Evolutionary conservation across 2,113 vertebrate species (phyloP), one percentile per base, ranked within the genome.

Genomic region (Gallinago undulata): DNA sequence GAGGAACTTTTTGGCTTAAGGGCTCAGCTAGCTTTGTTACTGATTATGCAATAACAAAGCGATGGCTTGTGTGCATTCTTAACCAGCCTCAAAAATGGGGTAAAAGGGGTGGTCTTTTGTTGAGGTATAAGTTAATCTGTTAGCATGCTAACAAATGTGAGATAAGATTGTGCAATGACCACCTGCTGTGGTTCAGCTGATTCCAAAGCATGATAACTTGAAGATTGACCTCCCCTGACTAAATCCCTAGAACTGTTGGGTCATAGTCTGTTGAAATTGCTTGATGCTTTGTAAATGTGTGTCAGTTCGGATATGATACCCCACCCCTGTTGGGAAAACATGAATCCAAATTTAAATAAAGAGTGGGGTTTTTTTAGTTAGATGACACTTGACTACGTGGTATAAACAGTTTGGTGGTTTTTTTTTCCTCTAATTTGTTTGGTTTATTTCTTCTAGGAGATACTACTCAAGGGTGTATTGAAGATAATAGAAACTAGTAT

Each of bases 401-500:
- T 87, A 6, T 83, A 45, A 93, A 62, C 11, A 35, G 19, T 37
- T 56, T 28, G 5, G 15, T 6, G 9, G 6, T 37, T 5, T n/a
- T 22, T 24, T 24, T 75, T 28, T 21, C 41, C 31, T 35, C 74
- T 93, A 24, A 21, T 57, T 84, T 86, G 3, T 79, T 87, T 93
- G n/a, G 9, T 62, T 74, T 86, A 59, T 77, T 84, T 89, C 23
- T 96, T 91, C 87, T 95, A 99, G 99, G 98, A 99, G 92, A 98
- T 99, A 95, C 98, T 99, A 82, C 98, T 99, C 53, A 98, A 98
- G 60, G 99, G 99, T 67, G 93, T 99, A 80, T 94, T 99, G 90
- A 98, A 98, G 97, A 99, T 99, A 25, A 97, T 99, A 35, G 98
- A 99, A 91, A 98, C 97, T 80, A 99, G 98, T 95, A 95, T 98